Evolutionary conservation across 2,113 vertebrate species (phyloP), one percentile per base, ranked within the genome.

Genomic region (Urocolius indicus): DNA sequence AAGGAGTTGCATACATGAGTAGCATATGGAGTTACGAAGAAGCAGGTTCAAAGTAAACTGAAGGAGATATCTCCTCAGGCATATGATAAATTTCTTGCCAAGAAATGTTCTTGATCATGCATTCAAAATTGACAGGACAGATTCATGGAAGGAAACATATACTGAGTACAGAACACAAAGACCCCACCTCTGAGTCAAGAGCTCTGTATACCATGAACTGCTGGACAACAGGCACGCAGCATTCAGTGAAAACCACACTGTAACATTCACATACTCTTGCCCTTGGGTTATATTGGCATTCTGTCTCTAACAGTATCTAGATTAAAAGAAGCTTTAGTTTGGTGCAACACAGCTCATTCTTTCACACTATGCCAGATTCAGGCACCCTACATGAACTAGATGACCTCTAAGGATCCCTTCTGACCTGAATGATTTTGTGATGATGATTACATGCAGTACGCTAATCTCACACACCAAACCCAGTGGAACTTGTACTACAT

Each of bases 281-380:
- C 46, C 1, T 2, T 54, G 10, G 19, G 22, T 77, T 78, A 4
- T 45, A 74, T 3, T 24, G 24, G 38, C 11, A 63, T n/a, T 19
- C 29, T 26, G 26, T 36, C 45, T 76, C 26, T 49, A 75, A 57
- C 5, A 62, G 43, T 11, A 55, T 3, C 4, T 61, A 89, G 9
- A 8, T 66, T 83, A 82, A 71, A 88, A 71, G 17, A 92, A 58
- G 3, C 10, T 76, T 77, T n/a, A 5, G 5, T 30, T 29, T 18
- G 4, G 6, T 29, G 34, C 24, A 67, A 58, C 5, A 8, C 0
- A 43, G 15, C 0, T 17, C 0, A 18, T 23, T 1, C 14, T 57
- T 87, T 49, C 3, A 75, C 3, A 20, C 13, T 54, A 17, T 23
- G 12, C 34, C 52, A 84, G 16, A 22, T 67, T 84, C 45, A 55